Conservation (phyloP, 1,140 invertebrate species). For the Pteromalus puparum region DNA sequence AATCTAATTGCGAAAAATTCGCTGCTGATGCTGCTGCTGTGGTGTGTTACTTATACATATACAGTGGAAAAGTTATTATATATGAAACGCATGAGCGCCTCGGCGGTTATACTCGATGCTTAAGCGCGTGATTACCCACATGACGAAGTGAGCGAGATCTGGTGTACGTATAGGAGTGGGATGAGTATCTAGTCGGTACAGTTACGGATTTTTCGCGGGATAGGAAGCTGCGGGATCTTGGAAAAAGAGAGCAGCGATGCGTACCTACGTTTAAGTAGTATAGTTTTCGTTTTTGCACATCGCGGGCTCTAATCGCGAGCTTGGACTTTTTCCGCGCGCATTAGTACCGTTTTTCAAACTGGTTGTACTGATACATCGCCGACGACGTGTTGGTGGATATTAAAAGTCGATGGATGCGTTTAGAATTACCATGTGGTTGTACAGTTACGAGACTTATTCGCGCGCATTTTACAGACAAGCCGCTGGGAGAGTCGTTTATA, state of each 20-base stretch:
- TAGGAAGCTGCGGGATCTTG: neutral
- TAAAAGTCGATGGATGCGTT: neutral
- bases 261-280: neutral
- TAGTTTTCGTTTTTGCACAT: neutral
- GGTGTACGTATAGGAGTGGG: too few relatives aligned
- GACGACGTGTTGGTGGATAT: too few relatives aligned
- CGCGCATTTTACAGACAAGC: too few relatives aligned
- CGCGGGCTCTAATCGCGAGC: neutral
- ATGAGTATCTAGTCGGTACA: conserved; percentile 2
- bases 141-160: neutral
- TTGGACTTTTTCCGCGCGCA: neutral
- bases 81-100: conserved; percentile 6
- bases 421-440: neutral
- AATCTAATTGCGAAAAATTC: conserved; percentile 50
- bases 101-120: neutral
- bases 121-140: neutral
- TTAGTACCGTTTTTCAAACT: conserved; percentile 22
- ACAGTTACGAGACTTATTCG: neutral
- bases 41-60: neutral
- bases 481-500: too few relatives aligned
- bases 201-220: conserved; percentile 19
- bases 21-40: neutral
- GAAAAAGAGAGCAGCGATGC: conserved; percentile 18
- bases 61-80: conserved; percentile 20
- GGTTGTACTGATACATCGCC: neutral